These are phyloP conservation scores for Colaptes auratus DNA, from an alignment of 2,113 vertebrate species.

Conservation along the genomic window DNA sequence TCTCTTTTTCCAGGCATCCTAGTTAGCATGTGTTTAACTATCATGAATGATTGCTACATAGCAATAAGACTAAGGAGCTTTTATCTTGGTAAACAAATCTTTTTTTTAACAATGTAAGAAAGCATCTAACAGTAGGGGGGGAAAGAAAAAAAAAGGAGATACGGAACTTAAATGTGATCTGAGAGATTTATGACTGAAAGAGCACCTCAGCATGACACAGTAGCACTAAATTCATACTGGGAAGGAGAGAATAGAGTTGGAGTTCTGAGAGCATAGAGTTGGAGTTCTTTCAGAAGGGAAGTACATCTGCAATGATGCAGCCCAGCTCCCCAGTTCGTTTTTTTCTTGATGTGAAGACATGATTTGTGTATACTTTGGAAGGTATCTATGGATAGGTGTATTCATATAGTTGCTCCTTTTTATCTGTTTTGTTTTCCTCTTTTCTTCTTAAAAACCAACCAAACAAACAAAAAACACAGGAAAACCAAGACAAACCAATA, in stretches of 20 bases:
- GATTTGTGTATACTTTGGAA: background rate
- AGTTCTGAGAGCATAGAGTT: background rate
- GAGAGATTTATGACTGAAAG: background rate
- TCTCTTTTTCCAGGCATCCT: background rate
- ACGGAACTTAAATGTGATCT: background rate
- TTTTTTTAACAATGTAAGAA: background rate
- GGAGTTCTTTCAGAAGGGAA: background rate
- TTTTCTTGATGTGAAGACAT: background rate
- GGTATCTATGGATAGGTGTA: background rate
- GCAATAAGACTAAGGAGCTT: background rate
- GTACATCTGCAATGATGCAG: background rate
- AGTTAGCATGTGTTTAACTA: background rate
- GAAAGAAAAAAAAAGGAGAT: background rate
- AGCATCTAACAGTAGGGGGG: background rate
- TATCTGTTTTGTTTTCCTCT: accelerated
- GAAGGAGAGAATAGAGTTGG: background rate
- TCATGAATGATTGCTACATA: background rate
- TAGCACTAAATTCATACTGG: background rate
- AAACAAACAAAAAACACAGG: too few relatives aligned
- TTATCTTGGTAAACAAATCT: background rate
- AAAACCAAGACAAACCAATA: too few relatives aligned
- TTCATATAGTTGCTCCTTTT: background rate
- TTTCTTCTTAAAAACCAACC: too few relatives aligned
- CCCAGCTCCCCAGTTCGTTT: background rate
- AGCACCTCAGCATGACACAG: background rate